Percentiles rank a stretch among this genome's conserved stretches.
Conservation (phyloP, 2,888 invertebrate genomes). For the Pandemis heparana region DNA sequence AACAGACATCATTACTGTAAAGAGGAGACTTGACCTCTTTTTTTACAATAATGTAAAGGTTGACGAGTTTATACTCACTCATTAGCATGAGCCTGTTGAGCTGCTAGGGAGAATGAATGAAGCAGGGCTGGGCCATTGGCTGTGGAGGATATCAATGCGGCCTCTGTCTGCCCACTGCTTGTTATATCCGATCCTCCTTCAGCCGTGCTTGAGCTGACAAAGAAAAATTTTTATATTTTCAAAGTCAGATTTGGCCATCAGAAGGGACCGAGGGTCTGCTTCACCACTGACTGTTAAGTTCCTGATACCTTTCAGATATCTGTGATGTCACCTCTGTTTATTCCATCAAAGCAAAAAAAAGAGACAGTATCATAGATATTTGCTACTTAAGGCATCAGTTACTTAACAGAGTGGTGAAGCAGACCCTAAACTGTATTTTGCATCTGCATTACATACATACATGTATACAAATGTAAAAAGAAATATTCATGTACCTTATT, state of each 20-base stretch:
- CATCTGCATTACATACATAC: background rate
- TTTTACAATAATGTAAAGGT: background rate
- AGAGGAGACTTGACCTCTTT: no score
- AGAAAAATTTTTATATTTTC: background rate
- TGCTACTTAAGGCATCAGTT: no score
- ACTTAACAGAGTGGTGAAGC: no score
- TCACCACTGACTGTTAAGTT: no score
- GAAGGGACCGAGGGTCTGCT: no score
- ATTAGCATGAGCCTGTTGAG: constrained; percentile 71
- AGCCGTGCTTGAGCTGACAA: constrained; percentile 76
- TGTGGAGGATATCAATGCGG: constrained; percentile 76
- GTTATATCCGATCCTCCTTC: constrained; percentile 78
- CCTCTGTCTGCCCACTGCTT: constrained; percentile 77
- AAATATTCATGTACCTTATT: constrained; percentile 65
- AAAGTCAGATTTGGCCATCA: no score
- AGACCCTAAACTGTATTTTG: no score
- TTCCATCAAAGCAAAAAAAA: no score
- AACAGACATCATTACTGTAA: no score
- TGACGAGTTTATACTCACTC: constrained; percentile 63
- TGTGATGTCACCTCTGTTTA: no score
- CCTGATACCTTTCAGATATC: no score
- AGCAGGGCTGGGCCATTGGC: constrained; percentile 75
- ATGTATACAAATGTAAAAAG: background rate
- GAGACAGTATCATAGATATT: no score
- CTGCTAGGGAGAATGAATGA: constrained; percentile 73